Percentiles rank a stretch among this genome's conserved stretches.
These are phyloP conservation scores for Halichondria panicea DNA, from an alignment of 37 sponge, comb jelly and placozoan species.

Conservation along the genomic window DNA sequence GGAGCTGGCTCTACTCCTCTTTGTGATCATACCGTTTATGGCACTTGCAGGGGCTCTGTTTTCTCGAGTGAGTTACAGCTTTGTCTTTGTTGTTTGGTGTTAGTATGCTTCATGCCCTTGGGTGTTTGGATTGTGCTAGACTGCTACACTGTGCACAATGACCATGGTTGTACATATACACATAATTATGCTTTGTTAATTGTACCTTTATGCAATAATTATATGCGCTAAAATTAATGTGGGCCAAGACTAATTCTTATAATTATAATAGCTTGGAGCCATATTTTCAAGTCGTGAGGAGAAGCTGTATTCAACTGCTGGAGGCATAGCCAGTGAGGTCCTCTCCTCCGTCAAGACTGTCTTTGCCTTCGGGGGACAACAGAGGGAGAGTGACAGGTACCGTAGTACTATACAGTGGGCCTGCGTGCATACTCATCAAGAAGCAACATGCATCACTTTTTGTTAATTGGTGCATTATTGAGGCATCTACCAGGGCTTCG, in stretches of 20 bases:
- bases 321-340: constrained; percentile 81
- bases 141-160: neutral
- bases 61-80: constrained; percentile 12
- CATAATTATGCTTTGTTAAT: too few relatives aligned
- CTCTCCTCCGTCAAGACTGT: constrained; percentile 73
- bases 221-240: neutral
- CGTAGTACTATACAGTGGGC: too few relatives aligned
- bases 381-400: constrained; percentile 35
- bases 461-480: too few relatives aligned
- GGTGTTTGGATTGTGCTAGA: neutral
- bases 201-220: neutral
- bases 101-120: neutral
- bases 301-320: constrained; percentile 71
- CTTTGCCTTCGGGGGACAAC: constrained; percentile 71
- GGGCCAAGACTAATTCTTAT: neutral
- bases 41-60: constrained; percentile 12
- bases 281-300: constrained; percentile 52
- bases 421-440: too few relatives aligned
- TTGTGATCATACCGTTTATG: constrained; percentile 38
- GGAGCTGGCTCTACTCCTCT: constrained; percentile 37
- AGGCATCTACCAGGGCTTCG: too few relatives aligned
- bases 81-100: neutral
- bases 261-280: neutral
- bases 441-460: too few relatives aligned
- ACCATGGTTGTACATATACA: neutral